Conservation (phyloP, 2,113 vertebrate genomes). For the Saimiri boliviensis region DNA sequence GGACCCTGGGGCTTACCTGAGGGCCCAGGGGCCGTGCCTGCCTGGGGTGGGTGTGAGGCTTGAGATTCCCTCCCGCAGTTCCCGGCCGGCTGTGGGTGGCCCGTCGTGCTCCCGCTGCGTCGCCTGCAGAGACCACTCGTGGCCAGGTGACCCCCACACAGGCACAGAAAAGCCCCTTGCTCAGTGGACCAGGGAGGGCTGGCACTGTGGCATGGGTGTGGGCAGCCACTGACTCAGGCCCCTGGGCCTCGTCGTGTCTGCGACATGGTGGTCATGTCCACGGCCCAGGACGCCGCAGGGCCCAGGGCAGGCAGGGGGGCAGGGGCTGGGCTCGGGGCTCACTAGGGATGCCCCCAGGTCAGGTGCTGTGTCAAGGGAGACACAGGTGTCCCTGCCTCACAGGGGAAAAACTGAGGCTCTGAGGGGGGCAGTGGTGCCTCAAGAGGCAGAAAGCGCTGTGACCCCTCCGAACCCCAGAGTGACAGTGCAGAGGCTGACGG, state of each 20-base stretch:
- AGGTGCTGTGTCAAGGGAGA: fast-evolving
- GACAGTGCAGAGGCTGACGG: fast-evolving
- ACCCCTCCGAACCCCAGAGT: background rate
- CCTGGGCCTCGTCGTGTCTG: fast-evolving
- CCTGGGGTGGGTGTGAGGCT: background rate
- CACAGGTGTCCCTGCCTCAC: fast-evolving
- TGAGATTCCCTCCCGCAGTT: fast-evolving
- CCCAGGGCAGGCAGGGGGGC: background rate
- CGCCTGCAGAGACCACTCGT: fast-evolving
- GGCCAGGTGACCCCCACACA: background rate
- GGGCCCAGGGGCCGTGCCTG: background rate
- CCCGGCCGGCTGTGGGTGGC: fast-evolving
- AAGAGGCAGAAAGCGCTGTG: background rate
- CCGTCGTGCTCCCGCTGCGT: fast-evolving
- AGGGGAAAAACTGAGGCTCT: background rate
- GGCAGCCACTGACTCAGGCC: too few relatives aligned
- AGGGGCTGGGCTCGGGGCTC: background rate
- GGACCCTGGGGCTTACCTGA: fast-evolving
- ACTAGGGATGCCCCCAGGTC: fast-evolving
- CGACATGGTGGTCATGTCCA: fast-evolving
- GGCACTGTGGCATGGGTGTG: background rate
- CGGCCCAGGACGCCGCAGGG: fast-evolving
- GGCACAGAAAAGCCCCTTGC: background rate
- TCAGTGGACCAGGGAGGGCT: fast-evolving
- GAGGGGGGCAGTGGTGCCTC: fast-evolving